Evolutionary conservation across 2,797 vertebrate species (phyloP).

Genomic region (Acanthis flammea): DNA sequence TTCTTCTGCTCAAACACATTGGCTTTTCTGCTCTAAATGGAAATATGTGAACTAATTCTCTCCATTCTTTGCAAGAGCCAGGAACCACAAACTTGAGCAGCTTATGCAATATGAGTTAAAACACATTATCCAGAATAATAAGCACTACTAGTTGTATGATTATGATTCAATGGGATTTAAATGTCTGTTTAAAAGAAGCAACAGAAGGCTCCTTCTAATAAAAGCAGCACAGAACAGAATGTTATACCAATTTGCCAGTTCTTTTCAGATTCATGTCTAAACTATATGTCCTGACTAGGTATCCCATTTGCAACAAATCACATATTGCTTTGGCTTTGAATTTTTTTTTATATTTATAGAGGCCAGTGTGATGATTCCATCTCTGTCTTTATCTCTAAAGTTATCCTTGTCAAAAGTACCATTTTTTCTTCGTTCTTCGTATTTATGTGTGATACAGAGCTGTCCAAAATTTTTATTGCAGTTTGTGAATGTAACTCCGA

Average conservation of each 20-base stretch:
- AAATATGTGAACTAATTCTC: neutral
- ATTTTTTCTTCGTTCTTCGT: neutral
- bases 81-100: neutral
- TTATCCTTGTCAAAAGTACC: neutral
- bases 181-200: slow-evolving; percentile 13
- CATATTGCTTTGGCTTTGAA: neutral
- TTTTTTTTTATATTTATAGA: neutral
- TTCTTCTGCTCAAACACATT: neutral
- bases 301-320: neutral
- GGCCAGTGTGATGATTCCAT: neutral
- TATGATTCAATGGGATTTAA: slow-evolving; percentile 18
- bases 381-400: neutral
- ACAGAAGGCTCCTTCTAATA: slow-evolving; percentile 24
- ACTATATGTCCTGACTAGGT: neutral
- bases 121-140: neutral
- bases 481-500: neutral
- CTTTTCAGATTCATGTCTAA: slow-evolving; percentile 6
- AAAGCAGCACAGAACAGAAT: neutral
- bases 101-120: neutral
- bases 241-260: neutral
- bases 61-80: neutral
- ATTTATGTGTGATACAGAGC: neutral
- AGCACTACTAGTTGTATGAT: neutral
- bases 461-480: neutral
- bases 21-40: neutral